Evolutionary conservation across 1,140 invertebrate genomes (phyloP).

Genomic region (Paraescarpia echinospica): DNA sequence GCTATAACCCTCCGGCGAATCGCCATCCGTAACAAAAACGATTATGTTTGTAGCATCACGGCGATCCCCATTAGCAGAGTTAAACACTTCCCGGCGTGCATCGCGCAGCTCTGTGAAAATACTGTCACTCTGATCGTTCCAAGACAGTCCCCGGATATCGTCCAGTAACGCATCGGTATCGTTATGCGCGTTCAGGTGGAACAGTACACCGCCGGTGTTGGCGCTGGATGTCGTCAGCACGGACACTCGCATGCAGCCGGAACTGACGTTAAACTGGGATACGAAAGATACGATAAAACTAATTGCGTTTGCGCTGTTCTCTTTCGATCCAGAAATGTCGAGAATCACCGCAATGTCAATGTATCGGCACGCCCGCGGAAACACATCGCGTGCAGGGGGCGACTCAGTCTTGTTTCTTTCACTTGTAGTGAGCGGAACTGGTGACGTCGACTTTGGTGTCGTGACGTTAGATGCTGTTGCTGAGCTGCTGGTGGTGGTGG

Average conservation of each 20-base stretch:
- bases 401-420: neutral
- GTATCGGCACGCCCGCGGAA: neutral
- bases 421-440: neutral
- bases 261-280: neutral
- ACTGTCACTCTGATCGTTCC: neutral
- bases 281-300: neutral
- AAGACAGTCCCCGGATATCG: neutral
- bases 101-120: neutral
- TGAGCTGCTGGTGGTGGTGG: neutral
- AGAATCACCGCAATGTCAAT: neutral
- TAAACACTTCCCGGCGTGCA: neutral
- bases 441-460: neutral
- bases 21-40: neutral
- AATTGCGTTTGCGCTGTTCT: neutral
- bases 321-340: neutral
- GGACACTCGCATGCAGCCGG: neutral
- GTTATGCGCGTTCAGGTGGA: neutral
- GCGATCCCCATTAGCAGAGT: neutral
- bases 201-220: neutral
- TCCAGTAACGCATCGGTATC: neutral
- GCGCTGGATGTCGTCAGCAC: neutral
- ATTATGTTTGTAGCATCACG: neutral
- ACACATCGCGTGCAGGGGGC: neutral
- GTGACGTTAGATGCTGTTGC: neutral
- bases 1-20: neutral